Evolutionary conservation across 2,888 invertebrate genomes (phyloP), one percentile per base, ranked within the genome.

Genomic region (Leptinotarsa juncta): DNA sequence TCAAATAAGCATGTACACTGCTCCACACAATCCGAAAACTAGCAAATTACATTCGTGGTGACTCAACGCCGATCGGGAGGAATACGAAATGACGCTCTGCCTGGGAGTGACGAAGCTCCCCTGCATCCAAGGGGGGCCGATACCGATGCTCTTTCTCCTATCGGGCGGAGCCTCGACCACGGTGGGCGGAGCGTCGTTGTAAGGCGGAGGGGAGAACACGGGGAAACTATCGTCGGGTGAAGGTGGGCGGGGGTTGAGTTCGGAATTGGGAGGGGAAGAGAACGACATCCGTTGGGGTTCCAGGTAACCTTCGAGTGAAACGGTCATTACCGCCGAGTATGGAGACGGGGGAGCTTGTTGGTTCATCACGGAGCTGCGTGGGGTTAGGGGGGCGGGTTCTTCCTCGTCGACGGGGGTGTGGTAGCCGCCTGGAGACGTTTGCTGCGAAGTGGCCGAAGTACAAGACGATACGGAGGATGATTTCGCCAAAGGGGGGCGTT

Each of bases 1-100:
- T 23, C 60, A 51, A 74, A 50, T 42, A 69, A 69, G 32, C n/a
- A 67, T 76, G 42, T 75, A 71, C 65, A 74, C 71, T 71, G 74
- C 74, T 74, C 49, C 51, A 50, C 14, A 51, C 26, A 65, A 32
- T 42, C 10, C 16, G 16, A 51, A 55, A 51, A 51, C 53, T 15
- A 20, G 7, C 71, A 72, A 88, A 87, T 94, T 96, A 97, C 97
- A 97, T 91, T 95, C 96, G 88, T 96, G 96, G 91, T 97, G 96
- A 82, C 96, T 96, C 84, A 90, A 89, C 73, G 92, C 91, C 81
- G 93, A 94, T 84, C 93, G 92, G 79, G 95, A 94, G 80, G 94
- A 93, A 84, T 93, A 92, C 79, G 94, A 94, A 85, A 94, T 91
- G 85, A 95, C 89, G 75, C 96, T 95, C 81, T 94, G 93, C 78